A percentile compares a stretch with the other conserved stretches of the same genome.
phyloP scores from a whole-genome alignment of 2,113 vertebrate species.

The Carlito syrichta region DNA sequence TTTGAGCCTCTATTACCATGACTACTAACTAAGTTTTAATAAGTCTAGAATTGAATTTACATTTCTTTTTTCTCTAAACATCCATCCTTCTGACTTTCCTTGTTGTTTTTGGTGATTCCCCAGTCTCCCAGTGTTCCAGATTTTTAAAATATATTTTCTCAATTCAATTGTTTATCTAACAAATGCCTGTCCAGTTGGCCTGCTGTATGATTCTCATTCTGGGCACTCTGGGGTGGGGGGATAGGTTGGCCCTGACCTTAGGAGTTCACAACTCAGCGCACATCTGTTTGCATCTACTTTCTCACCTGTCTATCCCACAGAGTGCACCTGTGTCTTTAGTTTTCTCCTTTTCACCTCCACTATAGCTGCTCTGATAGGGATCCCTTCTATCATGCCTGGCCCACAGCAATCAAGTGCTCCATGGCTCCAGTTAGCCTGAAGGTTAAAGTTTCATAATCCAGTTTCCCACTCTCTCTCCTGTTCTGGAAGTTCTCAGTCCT shows the following conservation, averaged over 20 bases:
- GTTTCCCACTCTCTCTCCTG: background rate
- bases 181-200: background rate
- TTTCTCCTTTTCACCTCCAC: background rate
- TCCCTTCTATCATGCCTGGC: background rate
- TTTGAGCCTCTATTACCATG: background rate
- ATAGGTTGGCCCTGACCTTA: fast-evolving
- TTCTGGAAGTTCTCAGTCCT: background rate
- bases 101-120: background rate
- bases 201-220: background rate
- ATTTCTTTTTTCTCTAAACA: background rate
- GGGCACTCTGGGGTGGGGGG: background rate
- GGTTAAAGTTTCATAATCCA: background rate
- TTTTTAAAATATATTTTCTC: background rate
- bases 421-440: background rate
- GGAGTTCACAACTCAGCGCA: too few relatives aligned
- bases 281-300: too few relatives aligned
- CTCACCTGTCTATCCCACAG: fast-evolving
- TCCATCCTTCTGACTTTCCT: background rate
- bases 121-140: background rate
- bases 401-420: background rate
- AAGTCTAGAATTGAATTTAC: background rate
- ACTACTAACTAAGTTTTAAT: background rate
- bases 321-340: fast-evolving
- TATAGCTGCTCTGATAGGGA: background rate
- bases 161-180: background rate